Percentiles rank a stretch among this genome's conserved stretches.
phyloP scores from a whole-genome alignment of 2,113 vertebrate species.

The Leiothrix lutea region DNA sequence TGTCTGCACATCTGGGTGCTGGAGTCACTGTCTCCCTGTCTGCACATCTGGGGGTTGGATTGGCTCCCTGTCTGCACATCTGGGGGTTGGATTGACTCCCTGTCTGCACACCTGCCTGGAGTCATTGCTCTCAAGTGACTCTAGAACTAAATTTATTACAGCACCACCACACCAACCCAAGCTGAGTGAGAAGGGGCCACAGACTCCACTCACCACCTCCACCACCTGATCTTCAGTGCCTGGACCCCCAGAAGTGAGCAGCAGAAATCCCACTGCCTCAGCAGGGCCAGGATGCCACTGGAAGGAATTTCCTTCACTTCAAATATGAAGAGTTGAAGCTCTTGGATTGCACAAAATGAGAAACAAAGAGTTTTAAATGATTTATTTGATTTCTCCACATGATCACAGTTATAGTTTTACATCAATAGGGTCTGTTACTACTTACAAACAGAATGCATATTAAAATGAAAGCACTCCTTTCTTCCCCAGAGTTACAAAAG shows the following conservation, averaged over 20 bases:
- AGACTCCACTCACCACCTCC: background rate
- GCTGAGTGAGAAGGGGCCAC: background rate
- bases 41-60: too few relatives aligned
- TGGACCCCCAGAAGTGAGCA: background rate
- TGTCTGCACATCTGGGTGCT: background rate
- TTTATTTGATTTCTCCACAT: conserved; percentile 92
- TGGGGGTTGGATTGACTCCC: too few relatives aligned
- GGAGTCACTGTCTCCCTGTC: background rate
- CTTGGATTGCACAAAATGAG: conserved; percentile 57
- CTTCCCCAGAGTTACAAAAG: conserved; percentile 76
- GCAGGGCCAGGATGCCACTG: accelerated
- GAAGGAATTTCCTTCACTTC: background rate
- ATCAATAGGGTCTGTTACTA: conserved; percentile 86
- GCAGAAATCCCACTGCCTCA: background rate
- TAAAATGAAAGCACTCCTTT: conserved; percentile 84
- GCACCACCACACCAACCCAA: background rate
- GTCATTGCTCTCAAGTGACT: background rate
- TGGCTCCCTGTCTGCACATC: background rate
- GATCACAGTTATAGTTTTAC: conserved; percentile 93
- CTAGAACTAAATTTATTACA: background rate
- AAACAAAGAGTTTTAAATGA: conserved; percentile 73
- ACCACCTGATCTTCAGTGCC: background rate
- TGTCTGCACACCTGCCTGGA: background rate
- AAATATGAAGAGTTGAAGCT: background rate
- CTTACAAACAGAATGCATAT: conserved; percentile 89